Base-by-base conservation (phyloP, 2,797 vertebrate species). In the Chiroxiphia lanceolata region DNA sequence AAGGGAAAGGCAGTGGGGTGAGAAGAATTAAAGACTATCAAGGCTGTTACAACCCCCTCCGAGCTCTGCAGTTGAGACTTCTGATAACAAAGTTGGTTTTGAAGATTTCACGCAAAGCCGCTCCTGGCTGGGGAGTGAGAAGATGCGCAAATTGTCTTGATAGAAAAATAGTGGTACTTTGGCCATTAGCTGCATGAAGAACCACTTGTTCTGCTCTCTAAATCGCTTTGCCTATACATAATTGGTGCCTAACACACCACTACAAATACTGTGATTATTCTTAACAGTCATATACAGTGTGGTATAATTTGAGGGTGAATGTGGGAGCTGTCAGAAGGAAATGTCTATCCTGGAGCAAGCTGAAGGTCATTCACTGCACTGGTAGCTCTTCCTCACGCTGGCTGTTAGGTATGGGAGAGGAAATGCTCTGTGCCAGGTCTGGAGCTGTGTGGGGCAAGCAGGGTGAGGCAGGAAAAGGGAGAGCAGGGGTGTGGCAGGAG, bases 171-270 rank as follows among this genome's bases (percentile, higher is more conserved):
- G 92, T 83, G 92, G 89, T 92, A 40, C 93, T 95, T 90, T 90
- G 94, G 89, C 90, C 80, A 77, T 90, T 91, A 96, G 90, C 90
- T 91, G 87, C 75, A 45, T 61, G 93, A 96, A 29, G 59, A 96
- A 42, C 80, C 67, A 50, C 94, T 96, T 95, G 89, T 96, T 94
- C 85, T 92, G 89, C 91, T 87, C 83, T 47, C 76, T 94, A 81
- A 81, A 96, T 94, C 64, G 34, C 90, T 94, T 84, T 96, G 89
- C 94, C 92, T 94, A 56, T 74, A 94, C 90, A 48, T 95, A 93
- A 93, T 95, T 86, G 91, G 83, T 94, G 64, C 94, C 94, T 95
- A 94, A 94, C 91, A 91, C 88, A 78, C 70, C 91, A 91, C 91
- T 84, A 61, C 93, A 92, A 95, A 94, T 51, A 51, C 91, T 90